A percentile compares a stretch with the other conserved stretches of the same genome.
Evolutionary conservation across 2,888 invertebrate genomes (phyloP).

Genomic region (Xanthia icteritia): DNA sequence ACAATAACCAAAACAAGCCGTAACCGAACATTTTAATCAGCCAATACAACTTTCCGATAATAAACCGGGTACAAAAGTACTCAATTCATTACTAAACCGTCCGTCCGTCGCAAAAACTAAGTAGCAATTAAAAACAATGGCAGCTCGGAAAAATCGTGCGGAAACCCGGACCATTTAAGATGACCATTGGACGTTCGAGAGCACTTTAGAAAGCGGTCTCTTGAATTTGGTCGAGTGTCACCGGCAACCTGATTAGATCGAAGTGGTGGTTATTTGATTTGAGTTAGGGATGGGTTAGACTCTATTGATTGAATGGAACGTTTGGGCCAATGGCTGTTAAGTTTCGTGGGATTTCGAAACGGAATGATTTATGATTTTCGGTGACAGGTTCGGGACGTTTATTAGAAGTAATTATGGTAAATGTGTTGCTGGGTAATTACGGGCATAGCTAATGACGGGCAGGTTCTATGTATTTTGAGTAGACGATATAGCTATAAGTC

Average conservation of each 20-base stretch:
- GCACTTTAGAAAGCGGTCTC: conserved; percentile 73
- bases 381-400: conserved; percentile 33
- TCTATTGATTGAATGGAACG: conserved; percentile 67
- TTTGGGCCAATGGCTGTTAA: conserved; percentile 45
- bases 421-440: conserved; percentile 7
- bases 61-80: conserved; percentile 59
- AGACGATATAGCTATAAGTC: background rate
- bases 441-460: conserved; percentile 2
- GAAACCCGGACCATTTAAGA: conserved; percentile 70
- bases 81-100: conserved; percentile 75
- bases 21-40: conserved; percentile 55
- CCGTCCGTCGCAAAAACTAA: conserved; percentile 76
- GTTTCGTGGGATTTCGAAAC: conserved; percentile 48
- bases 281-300: conserved; percentile 77
- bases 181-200: conserved; percentile 70
- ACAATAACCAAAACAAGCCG: conserved; percentile 42
- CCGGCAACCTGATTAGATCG: conserved; percentile 81
- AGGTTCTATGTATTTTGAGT: background rate
- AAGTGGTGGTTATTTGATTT: conserved; percentile 80
- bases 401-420: conserved; percentile 30
- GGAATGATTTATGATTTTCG: conserved; percentile 50
- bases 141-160: conserved; percentile 72
- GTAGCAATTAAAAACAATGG: conserved; percentile 85
- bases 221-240: conserved; percentile 79
- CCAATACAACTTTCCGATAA: conserved; percentile 57